Percentiles rank a stretch among this genome's conserved stretches.
Conservation (phyloP, 2,797 vertebrate genomes). For the Stomatorhinus walkeri region DNA sequence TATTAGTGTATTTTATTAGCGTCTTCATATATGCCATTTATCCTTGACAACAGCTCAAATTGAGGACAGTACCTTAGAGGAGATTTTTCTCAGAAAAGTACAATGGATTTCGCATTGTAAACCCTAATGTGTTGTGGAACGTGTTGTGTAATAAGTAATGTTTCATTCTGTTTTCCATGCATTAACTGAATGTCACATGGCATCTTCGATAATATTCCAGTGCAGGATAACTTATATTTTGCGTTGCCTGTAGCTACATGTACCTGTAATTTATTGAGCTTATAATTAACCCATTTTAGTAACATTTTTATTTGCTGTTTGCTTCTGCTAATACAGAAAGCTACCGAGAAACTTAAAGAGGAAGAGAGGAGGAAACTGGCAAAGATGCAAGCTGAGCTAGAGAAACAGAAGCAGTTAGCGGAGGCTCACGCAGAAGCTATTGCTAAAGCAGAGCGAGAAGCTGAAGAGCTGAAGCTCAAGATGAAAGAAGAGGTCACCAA, state of each 20-base stretch:
- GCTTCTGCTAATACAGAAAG: slow-evolving; percentile 70
- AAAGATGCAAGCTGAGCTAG: slow-evolving; percentile 84
- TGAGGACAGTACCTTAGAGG: neutral
- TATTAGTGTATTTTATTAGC: neutral
- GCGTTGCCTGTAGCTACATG: slow-evolving; percentile 20
- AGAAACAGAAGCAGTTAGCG: slow-evolving; percentile 85
- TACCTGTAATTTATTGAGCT: slow-evolving; percentile 24
- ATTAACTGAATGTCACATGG: slow-evolving; percentile 37
- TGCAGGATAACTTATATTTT: slow-evolving; percentile 17
- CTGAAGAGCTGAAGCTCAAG: slow-evolving; percentile 71
- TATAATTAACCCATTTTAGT: slow-evolving; percentile 20
- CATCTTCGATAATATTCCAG: slow-evolving; percentile 34
- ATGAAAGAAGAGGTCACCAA: slow-evolving; percentile 84
- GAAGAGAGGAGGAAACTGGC: slow-evolving; percentile 81
- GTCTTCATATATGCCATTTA: neutral
- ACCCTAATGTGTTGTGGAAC: slow-evolving; percentile 38
- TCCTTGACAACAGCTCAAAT: neutral
- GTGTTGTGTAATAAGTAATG: slow-evolving; percentile 52
- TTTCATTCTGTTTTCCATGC: slow-evolving; percentile 51
- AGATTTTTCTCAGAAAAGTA: slow-evolving; percentile 16
- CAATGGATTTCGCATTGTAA: slow-evolving; percentile 30
- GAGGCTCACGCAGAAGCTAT: slow-evolving; percentile 83
- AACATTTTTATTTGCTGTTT: slow-evolving; percentile 32
- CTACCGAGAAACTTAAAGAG: slow-evolving; percentile 83
- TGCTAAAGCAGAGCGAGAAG: slow-evolving; percentile 79